Conservation (phyloP, 2,888 invertebrate genomes). For the Lacanobia wlatinum region DNA sequence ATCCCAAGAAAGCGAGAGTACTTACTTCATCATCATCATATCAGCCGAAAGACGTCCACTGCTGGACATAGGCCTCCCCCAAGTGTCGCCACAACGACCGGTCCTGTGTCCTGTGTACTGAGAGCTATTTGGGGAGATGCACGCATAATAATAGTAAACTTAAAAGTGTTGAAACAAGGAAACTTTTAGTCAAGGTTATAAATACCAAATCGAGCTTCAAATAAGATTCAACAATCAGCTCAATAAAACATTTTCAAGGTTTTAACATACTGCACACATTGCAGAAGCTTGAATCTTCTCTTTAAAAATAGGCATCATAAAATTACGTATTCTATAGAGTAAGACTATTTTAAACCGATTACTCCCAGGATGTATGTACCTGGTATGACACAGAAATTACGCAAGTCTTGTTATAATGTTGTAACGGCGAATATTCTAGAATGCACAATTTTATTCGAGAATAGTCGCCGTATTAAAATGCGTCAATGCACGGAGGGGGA, state of each 20-base stretch:
- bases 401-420: constrained; percentile 16
- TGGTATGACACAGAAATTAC: constrained; percentile 49
- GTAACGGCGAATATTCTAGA: constrained; percentile 35
- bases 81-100: too few species aligned
- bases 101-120: not conserved
- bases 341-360: constrained; percentile 57
- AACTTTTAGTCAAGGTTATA: constrained; percentile 19
- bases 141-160: not conserved
- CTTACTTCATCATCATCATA: too few species aligned
- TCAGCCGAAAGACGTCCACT: too few species aligned
- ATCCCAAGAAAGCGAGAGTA: too few species aligned
- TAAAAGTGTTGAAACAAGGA: not conserved
- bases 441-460: constrained; percentile 6
- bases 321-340: constrained; percentile 37
- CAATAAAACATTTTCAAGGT: constrained; percentile 31
- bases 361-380: constrained; percentile 48
- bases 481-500: constrained; percentile 11
- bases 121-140: constrained; percentile 13
- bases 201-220: constrained; percentile 10
- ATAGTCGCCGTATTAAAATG: constrained; percentile 5
- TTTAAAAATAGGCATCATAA: constrained; percentile 55
- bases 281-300: constrained; percentile 34
- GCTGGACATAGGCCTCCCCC: too few species aligned
- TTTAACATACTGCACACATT: constrained; percentile 30
- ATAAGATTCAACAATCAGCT: not conserved